Evolutionary conservation across 2,888 invertebrate genomes (phyloP).

Genomic region (Molanna angustata): DNA sequence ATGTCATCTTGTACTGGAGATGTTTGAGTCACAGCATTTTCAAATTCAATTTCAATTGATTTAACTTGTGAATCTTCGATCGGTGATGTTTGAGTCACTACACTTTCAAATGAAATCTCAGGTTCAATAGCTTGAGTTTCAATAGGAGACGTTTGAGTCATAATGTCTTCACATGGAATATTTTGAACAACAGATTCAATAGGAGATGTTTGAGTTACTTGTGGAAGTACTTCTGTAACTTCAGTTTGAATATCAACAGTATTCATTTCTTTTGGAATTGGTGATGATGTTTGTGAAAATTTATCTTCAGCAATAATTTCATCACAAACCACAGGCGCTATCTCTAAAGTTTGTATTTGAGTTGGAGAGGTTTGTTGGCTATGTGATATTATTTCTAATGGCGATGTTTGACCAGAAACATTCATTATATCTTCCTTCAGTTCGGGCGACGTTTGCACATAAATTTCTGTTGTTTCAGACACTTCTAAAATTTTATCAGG

Average conservation of each 20-base stretch:
- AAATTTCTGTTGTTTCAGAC: constrained; percentile 48
- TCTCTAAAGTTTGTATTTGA: constrained; percentile 1
- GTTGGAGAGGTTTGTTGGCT: constrained; percentile 30
- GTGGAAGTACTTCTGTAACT: constrained; percentile 38
- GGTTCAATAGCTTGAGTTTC: constrained; percentile 47
- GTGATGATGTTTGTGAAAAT: constrained; percentile 52
- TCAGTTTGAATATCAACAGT: constrained; percentile 48
- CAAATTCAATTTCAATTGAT: constrained; percentile 37
- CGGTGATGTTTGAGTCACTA: constrained; percentile 4
- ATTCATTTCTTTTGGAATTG: constrained; percentile 38
- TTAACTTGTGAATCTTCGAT: not conserved
- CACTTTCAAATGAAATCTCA: constrained; percentile 11
- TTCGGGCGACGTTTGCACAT: constrained; percentile 50
- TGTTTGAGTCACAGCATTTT: constrained; percentile 4
- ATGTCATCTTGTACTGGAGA: not conserved
- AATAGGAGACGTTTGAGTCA: constrained; percentile 21
- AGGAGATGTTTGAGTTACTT: constrained; percentile 27
- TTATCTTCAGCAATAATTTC: constrained; percentile 49
- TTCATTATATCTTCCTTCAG: constrained; percentile 42
- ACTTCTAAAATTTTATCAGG: constrained; percentile 45
- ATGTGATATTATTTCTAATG: constrained; percentile 32
- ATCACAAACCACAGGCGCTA: constrained; percentile 28
- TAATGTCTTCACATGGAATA: no score
- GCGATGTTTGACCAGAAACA: constrained; percentile 38
- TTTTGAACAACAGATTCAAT: constrained; percentile 16